Evolutionary conservation across 2,888 invertebrate genomes (phyloP).

Genomic region (Caenorhabditis drosophilae): DNA sequence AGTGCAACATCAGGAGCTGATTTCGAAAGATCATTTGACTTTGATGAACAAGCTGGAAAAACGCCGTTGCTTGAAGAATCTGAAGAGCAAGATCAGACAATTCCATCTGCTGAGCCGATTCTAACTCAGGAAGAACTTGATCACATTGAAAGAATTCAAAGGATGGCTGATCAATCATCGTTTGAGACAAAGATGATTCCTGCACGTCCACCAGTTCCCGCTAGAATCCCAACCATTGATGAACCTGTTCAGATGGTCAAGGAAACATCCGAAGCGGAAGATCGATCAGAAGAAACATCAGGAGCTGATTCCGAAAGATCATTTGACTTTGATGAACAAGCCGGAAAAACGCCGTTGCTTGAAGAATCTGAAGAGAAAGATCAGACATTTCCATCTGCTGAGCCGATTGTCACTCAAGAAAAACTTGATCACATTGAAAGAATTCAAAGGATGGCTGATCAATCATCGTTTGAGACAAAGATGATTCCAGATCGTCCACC

Average conservation of each 20-base stretch:
- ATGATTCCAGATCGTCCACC: neutral
- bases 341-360: neutral
- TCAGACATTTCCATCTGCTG: neutral
- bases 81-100: no score
- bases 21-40: neutral
- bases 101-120: slow-evolving; percentile 7
- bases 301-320: neutral
- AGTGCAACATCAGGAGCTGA: neutral
- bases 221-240: neutral
- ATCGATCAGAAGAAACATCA: neutral
- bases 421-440: slow-evolving; percentile 45
- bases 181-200: neutral
- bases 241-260: neutral
- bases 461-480: slow-evolving; percentile 4
- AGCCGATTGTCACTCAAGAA: slow-evolving; percentile 2
- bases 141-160: slow-evolving; percentile 42
- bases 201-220: neutral
- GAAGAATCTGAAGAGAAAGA: neutral
- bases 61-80: slow-evolving; percentile 10
- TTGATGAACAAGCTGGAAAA: neutral
- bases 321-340: neutral
- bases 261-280: neutral
- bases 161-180: slow-evolving; percentile 28
- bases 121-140: slow-evolving; percentile 37
- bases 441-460: slow-evolving; percentile 41